Evolutionary conservation across 2,113 vertebrate species (phyloP).

Genomic region (Diadophis punctatus): DNA sequence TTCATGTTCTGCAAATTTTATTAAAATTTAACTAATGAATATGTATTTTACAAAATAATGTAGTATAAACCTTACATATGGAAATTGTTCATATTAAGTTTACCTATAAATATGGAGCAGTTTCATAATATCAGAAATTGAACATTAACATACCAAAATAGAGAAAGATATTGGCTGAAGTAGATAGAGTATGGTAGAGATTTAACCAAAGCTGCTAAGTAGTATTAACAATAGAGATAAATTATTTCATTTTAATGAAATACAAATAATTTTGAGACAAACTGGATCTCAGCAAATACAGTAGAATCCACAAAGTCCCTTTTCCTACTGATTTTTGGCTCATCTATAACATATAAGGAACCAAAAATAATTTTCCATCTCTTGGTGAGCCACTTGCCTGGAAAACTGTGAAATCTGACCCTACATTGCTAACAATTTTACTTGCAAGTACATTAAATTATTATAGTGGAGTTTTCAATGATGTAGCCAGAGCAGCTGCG

Average conservation of each 20-base stretch:
- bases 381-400: neutral
- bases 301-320: neutral
- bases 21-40: slow-evolving; percentile 3
- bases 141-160: slow-evolving; percentile 4
- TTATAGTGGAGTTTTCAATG: neutral
- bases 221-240: neutral
- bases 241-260: slow-evolving; percentile 6
- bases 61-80: neutral
- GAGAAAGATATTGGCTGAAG: neutral
- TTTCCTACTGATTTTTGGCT: neutral
- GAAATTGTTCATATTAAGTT: neutral
- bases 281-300: slow-evolving; percentile 2
- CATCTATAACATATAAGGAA: neutral
- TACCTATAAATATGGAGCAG: slow-evolving; percentile 11
- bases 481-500: neutral
- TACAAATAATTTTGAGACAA: neutral
- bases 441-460: neutral
- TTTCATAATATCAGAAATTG: slow-evolving; percentile 32
- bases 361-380: neutral
- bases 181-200: neutral
- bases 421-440: neutral
- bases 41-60: neutral
- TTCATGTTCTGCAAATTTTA: neutral
- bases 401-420: neutral
- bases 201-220: neutral